A percentile compares a stretch with the other conserved stretches of the same genome.
Evolutionary conservation across 1,140 invertebrate genomes (phyloP).

Genomic region (Drosophila grimshawi): DNA sequence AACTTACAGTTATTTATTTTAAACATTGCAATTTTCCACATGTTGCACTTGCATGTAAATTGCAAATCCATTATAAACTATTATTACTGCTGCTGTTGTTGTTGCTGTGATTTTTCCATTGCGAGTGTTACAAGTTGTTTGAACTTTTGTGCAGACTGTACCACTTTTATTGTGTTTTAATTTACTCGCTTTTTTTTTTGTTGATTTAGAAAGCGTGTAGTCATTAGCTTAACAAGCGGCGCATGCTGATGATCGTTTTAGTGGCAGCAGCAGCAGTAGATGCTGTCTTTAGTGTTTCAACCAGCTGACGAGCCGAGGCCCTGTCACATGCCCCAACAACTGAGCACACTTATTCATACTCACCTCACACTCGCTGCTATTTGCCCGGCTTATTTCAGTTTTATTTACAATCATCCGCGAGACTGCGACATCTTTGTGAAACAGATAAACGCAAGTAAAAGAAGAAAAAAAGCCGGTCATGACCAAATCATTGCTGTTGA

Average conservation of each 20-base stretch:
- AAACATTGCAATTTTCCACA: constrained; percentile 6
- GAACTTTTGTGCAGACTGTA: constrained; percentile 29
- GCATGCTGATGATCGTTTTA: constrained; percentile 50
- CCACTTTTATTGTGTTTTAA: constrained; percentile 16
- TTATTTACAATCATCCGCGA: constrained; percentile 73
- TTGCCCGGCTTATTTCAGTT: constrained; percentile 63
- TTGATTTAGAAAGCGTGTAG: constrained; percentile 73
- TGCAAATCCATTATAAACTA: not conserved
- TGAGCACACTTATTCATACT: constrained; percentile 11
- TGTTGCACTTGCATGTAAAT: constrained; percentile 5
- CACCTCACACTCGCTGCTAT: constrained; percentile 35
- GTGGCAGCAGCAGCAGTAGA: not conserved
- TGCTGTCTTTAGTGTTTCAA: constrained; percentile 34
- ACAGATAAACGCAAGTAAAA: constrained; percentile 49
- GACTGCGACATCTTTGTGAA: constrained; percentile 37
- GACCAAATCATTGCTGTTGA: constrained; percentile 38
- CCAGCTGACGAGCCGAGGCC: constrained; percentile 53
- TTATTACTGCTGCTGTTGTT: not conserved
- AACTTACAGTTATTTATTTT: not conserved
- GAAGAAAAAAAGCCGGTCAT: constrained; percentile 21
- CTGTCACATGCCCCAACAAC: constrained; percentile 62
- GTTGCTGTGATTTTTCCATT: not conserved
- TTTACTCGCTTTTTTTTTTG: constrained; percentile 47
- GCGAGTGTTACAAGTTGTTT: not conserved
- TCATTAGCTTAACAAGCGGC: constrained; percentile 68